Evolutionary conservation across 2,113 vertebrate genomes (phyloP).

Genomic region (Corapipo altera): DNA sequence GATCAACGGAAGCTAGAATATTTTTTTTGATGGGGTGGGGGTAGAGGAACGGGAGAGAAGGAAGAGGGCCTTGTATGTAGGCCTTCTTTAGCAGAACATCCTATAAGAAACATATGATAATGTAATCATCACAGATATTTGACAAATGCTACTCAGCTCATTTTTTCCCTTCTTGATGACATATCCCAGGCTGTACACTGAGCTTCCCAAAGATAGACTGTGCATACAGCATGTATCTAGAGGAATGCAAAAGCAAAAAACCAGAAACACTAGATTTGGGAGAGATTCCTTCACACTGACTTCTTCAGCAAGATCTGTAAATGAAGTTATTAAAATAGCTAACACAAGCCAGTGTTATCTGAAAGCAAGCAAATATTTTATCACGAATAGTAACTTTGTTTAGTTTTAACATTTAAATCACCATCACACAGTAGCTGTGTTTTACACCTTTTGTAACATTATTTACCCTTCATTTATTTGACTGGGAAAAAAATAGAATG

Average conservation of each 20-base stretch:
- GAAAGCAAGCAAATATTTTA: background rate
- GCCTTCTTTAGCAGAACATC: slow-evolving; percentile 25
- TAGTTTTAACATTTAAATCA: background rate
- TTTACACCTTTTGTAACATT: background rate
- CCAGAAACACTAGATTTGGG: background rate
- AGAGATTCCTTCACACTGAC: background rate
- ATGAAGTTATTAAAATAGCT: background rate
- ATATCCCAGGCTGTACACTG: slow-evolving; percentile 53
- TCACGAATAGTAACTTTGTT: background rate
- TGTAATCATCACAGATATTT: slow-evolving; percentile 60
- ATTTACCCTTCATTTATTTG: background rate
- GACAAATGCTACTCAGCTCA: slow-evolving; percentile 55
- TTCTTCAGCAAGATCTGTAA: slow-evolving; percentile 30
- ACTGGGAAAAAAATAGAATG: background rate
- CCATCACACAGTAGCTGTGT: background rate
- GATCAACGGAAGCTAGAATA: slow-evolving; percentile 51
- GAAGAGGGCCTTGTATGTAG: background rate
- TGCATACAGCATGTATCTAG: slow-evolving; percentile 18
- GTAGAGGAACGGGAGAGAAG: slow-evolving; percentile 12
- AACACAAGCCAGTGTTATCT: background rate
- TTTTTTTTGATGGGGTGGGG: slow-evolving; percentile 48
- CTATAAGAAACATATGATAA: slow-evolving; percentile 58
- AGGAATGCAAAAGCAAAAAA: slow-evolving; percentile 42
- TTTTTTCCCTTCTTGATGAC: slow-evolving; percentile 57
- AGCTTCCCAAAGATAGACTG: slow-evolving; percentile 41